A percentile compares a stretch with the other conserved stretches of the same genome.
Evolutionary conservation across 1,140 invertebrate species (phyloP).

Genomic region (Phortica variegata): DNA sequence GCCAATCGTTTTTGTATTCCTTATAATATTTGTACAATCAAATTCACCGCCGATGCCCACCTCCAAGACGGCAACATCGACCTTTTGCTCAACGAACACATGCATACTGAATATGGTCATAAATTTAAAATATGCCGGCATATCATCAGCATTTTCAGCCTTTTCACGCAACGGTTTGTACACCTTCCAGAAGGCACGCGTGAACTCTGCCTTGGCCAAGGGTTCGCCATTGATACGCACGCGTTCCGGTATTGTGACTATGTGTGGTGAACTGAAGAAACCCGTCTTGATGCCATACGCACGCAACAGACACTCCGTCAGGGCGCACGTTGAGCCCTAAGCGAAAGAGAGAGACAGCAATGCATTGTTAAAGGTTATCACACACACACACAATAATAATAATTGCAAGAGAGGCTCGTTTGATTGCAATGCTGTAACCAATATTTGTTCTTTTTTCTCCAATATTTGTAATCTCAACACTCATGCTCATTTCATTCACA

Average conservation of each 20-base stretch:
- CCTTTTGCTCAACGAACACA: constrained; percentile 81
- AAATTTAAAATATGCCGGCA: constrained; percentile 95
- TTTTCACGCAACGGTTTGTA: constrained; percentile 65
- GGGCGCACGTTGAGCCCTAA: constrained; percentile 88
- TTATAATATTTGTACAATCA: constrained; percentile 92
- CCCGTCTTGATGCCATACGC: constrained; percentile 86
- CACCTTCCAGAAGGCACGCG: constrained; percentile 80
- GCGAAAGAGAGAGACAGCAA: constrained; percentile 1
- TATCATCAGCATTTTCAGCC: constrained; percentile 66
- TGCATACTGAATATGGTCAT: constrained; percentile 90
- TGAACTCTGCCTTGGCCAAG: constrained; percentile 74
- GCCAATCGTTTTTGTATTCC: constrained; percentile 79
- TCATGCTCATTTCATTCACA: too few relatives aligned
- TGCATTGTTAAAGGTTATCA: too few relatives aligned
- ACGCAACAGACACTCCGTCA: constrained; percentile 86
- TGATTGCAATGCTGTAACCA: too few relatives aligned
- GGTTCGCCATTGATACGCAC: constrained; percentile 85
- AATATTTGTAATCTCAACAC: too few relatives aligned
- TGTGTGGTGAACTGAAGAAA: constrained; percentile 95
- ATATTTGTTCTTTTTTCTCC: too few relatives aligned
- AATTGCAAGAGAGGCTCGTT: too few relatives aligned
- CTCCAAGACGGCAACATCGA: constrained; percentile 93
- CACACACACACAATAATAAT: too few relatives aligned
- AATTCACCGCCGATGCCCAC: constrained; percentile 96
- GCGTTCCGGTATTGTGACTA: constrained; percentile 88